Percentiles rank a stretch among this genome's conserved stretches.
Conservation (phyloP, 2,888 invertebrate genomes). For the Saturnia pavonia region DNA sequence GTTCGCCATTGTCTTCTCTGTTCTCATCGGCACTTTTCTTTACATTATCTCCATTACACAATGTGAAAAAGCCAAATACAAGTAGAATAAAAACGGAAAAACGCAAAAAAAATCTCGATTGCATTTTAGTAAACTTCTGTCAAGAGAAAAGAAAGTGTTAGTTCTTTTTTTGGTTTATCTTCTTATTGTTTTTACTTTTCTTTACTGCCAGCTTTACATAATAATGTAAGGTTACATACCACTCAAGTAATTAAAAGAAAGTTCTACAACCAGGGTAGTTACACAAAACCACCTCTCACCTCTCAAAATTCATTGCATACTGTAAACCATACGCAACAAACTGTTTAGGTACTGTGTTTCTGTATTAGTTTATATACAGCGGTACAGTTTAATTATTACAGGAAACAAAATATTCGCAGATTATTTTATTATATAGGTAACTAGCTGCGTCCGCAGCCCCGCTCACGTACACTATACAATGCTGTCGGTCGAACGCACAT, state of each 20-base stretch:
- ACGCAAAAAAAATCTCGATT: slow-evolving; percentile 41
- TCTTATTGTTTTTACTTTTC: slow-evolving; percentile 30
- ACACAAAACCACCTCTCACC: neutral
- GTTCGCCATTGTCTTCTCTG: slow-evolving; percentile 60
- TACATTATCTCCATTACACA: slow-evolving; percentile 52
- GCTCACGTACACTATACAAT: too few species aligned
- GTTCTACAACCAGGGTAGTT: neutral
- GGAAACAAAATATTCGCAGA: neutral
- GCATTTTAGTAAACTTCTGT: slow-evolving; percentile 43
- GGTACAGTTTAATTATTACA: neutral
- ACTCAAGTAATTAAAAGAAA: neutral
- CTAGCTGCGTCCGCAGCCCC: too few species aligned
- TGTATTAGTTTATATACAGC: neutral
- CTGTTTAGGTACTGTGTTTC: neutral
- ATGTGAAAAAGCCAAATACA: slow-evolving; percentile 42
- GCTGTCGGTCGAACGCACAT: too few species aligned
- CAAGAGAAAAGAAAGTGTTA: slow-evolving; percentile 31
- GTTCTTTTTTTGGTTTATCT: slow-evolving; percentile 57
- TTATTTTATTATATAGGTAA: neutral
- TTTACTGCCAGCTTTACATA: slow-evolving; percentile 8
- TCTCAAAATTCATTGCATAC: neutral
- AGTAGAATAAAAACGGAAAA: slow-evolving; percentile 47
- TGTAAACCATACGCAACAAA: neutral
- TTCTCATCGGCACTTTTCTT: slow-evolving; percentile 68
- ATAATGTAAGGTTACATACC: neutral